A percentile compares a stretch with the other conserved stretches of the same genome.
phyloP scores from a whole-genome alignment of 2,888 invertebrate species.

The Plemyria rubiginata region DNA sequence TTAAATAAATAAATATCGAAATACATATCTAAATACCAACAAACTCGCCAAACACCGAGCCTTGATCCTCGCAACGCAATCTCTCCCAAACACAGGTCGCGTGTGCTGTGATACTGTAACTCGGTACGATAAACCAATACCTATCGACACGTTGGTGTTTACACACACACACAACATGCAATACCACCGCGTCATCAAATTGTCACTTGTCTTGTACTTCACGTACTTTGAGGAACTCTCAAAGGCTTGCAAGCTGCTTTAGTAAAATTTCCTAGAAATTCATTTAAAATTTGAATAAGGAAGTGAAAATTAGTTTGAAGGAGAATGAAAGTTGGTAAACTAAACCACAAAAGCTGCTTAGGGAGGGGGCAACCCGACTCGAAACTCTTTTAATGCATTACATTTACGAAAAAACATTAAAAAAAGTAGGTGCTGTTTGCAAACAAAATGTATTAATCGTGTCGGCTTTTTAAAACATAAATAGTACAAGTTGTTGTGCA shows the following conservation, averaged over 20 bases:
- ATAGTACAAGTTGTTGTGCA: too few relatives aligned
- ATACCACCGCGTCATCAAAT: slow-evolving; percentile 6
- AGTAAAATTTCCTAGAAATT: slow-evolving; percentile 13
- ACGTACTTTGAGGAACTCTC: background rate
- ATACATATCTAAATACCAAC: too few relatives aligned
- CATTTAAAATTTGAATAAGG: slow-evolving; percentile 8
- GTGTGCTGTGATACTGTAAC: slow-evolving; percentile 3
- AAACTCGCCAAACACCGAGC: too few relatives aligned
- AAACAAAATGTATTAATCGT: too few relatives aligned
- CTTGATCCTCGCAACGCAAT: slow-evolving; percentile 7
- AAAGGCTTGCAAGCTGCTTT: slow-evolving; percentile 14
- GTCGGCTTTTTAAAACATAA: too few relatives aligned
- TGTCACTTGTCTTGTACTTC: slow-evolving; percentile 1
- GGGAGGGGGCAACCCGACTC: too few relatives aligned
- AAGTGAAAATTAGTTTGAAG: slow-evolving; percentile 9
- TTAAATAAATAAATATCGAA: too few relatives aligned
- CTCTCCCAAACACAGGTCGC: slow-evolving; percentile 3
- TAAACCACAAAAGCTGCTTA: background rate
- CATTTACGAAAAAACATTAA: too few relatives aligned
- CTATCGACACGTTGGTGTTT: slow-evolving; percentile 1
- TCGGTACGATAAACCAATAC: background rate
- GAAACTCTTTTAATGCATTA: too few relatives aligned
- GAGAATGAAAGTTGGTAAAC: background rate
- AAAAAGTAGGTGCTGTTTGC: too few relatives aligned
- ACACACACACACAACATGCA: slow-evolving; percentile 12